Conservation (phyloP, 2,888 invertebrate genomes). For the Parasteatoda lunata region DNA sequence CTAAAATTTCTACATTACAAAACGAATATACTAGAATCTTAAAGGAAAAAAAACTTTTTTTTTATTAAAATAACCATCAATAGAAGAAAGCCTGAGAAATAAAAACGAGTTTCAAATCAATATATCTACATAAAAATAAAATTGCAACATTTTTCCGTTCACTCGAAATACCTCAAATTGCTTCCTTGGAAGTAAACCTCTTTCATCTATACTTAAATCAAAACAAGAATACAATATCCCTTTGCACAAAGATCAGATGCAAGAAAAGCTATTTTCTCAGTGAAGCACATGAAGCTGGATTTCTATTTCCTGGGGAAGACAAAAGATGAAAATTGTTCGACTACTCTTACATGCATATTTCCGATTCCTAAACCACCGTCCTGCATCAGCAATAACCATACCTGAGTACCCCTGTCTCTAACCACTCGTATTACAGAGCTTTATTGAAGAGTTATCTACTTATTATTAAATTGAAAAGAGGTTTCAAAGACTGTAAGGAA, state of each 20-base stretch:
- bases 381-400: not conserved
- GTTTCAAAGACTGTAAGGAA: too few species aligned
- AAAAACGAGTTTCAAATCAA: too few species aligned
- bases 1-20: too few species aligned
- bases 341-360: not conserved
- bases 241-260: not conserved
- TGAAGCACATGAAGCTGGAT: not conserved
- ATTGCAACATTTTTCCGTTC: not conserved
- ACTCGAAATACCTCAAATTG: not conserved
- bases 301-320: not conserved
- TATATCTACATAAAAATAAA: not conserved
- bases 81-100: too few species aligned
- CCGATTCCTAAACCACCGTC: not conserved
- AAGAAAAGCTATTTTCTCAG: slow-evolving; percentile 3
- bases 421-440: not conserved
- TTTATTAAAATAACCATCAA: too few species aligned
- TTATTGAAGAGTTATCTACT: not conserved
- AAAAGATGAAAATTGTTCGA: slow-evolving; percentile 5
- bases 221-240: not conserved
- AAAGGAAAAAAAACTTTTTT: too few species aligned
- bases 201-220: not conserved
- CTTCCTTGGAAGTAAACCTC: not conserved
- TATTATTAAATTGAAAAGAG: not conserved
- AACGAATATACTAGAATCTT: too few species aligned
- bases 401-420: too few species aligned